Percentiles rank a stretch among this genome's conserved stretches.
Evolutionary conservation across 2,888 invertebrate species (phyloP).

Genomic region (Punctoribates punctum): DNA sequence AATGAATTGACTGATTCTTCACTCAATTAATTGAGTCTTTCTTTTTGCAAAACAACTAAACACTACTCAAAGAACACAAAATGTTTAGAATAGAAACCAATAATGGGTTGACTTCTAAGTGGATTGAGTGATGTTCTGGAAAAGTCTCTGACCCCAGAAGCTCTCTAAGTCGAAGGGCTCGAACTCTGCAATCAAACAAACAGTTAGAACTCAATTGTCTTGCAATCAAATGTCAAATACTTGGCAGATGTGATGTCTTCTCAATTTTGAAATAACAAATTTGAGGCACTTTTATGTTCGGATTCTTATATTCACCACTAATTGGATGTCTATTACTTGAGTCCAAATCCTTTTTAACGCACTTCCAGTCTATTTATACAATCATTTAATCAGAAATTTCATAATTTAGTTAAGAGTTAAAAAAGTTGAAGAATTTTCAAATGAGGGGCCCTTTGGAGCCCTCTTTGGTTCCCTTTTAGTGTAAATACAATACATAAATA

Average conservation of each 20-base stretch:
- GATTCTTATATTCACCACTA: slow-evolving; percentile 11
- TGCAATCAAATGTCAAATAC: slow-evolving; percentile 38
- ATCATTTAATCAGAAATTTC: background rate
- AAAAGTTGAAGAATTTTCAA: too few species aligned
- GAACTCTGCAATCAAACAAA: slow-evolving; percentile 62
- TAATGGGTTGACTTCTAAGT: slow-evolving; percentile 44
- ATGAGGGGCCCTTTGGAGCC: too few species aligned
- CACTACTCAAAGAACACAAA: background rate
- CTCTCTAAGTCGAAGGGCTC: slow-evolving; percentile 84
- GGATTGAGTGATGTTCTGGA: slow-evolving; percentile 78
- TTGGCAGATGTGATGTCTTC: slow-evolving; percentile 43
- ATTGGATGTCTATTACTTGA: slow-evolving; percentile 29
- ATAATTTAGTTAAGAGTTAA: too few species aligned
- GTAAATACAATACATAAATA: too few species aligned
- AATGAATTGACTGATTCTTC: slow-evolving; percentile 19
- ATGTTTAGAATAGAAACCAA: background rate
- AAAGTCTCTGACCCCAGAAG: slow-evolving; percentile 83
- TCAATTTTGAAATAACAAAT: slow-evolving; percentile 45
- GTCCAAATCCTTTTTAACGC: slow-evolving; percentile 41
- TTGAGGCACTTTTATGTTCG: slow-evolving; percentile 46
- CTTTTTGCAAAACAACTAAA: background rate
- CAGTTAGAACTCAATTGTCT: slow-evolving; percentile 5
- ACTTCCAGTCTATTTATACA: slow-evolving; percentile 38
- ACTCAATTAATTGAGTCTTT: background rate
- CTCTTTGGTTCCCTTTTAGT: too few species aligned